A percentile compares a stretch with the other conserved stretches of the same genome.
Evolutionary conservation across 2,888 invertebrate genomes (phyloP).

Genomic region (Tiphia femorata): DNA sequence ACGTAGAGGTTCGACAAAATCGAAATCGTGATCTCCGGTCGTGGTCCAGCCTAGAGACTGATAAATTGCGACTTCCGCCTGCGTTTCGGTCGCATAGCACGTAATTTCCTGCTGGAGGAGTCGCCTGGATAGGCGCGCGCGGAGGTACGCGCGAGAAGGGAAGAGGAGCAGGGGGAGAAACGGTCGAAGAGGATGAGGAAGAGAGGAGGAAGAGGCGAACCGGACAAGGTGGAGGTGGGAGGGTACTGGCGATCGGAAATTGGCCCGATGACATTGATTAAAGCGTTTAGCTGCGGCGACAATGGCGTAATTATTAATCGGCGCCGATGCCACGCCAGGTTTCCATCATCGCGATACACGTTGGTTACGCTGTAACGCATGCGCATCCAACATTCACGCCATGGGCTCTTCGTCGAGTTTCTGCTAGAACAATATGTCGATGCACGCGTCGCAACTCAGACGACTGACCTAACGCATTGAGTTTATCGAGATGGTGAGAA

Average conservation of each 20-base stretch:
- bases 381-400: too few relatives aligned
- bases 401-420: too few relatives aligned
- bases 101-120: conserved; percentile 67
- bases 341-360: conserved; percentile 25
- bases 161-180: conserved; percentile 30
- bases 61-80: conserved; percentile 68
- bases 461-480: too few relatives aligned
- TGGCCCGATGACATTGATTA: conserved; percentile 70
- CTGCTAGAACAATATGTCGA: too few relatives aligned
- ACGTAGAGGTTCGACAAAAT: conserved; percentile 21
- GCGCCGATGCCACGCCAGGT: conserved; percentile 48
- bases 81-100: conserved; percentile 62
- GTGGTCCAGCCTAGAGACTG: conserved; percentile 59
- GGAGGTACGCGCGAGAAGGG: conserved; percentile 35
- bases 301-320: conserved; percentile 67
- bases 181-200: conserved; percentile 37
- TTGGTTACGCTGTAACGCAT: neutral
- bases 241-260: conserved; percentile 65
- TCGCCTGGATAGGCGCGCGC: conserved; percentile 45
- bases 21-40: conserved; percentile 43
- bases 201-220: conserved; percentile 36
- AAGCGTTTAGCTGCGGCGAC: conserved; percentile 64
- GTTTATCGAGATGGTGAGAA: too few relatives aligned
- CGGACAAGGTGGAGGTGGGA: conserved; percentile 41
- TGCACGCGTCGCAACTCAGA: too few relatives aligned